Percentiles rank a stretch among this genome's conserved stretches.
These are phyloP conservation scores for Cryptotis parvus DNA, from an alignment of 2,113 vertebrate genomes.

Conservation along the genomic window DNA sequence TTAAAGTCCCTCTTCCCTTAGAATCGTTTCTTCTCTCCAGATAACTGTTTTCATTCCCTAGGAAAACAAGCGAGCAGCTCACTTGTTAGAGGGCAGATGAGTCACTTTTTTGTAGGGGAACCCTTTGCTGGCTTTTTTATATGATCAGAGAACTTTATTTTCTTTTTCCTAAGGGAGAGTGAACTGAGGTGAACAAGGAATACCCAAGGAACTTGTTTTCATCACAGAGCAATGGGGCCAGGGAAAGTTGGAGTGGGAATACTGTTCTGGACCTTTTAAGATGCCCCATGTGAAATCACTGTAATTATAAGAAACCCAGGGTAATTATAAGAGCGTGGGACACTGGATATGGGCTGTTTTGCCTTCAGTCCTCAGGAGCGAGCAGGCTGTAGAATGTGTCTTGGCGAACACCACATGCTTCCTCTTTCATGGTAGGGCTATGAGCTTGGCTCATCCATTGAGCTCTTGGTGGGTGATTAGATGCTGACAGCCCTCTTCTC, in stretches of 20 bases:
- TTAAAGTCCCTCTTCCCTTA: not conserved
- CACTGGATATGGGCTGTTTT: not conserved
- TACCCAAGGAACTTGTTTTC: not conserved
- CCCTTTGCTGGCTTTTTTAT: not conserved
- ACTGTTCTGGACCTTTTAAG: not conserved
- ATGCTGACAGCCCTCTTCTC: accelerated
- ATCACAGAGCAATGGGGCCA: not conserved
- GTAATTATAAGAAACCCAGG: too few species aligned
- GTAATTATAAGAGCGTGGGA: not conserved
- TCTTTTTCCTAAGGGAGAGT: not conserved
- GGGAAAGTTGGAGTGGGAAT: not conserved
- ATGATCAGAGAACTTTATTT: not conserved
- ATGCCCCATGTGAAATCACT: not conserved
- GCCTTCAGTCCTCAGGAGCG: not conserved
- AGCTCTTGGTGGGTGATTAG: not conserved
- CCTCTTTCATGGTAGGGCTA: too few species aligned
- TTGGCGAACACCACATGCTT: not conserved
- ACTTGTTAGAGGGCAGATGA: not conserved
- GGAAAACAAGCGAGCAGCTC: not conserved
- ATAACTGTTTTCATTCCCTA: not conserved
- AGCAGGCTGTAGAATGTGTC: not conserved
- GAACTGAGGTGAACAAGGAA: not conserved
- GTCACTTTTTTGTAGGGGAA: not conserved
- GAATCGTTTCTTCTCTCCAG: slow-evolving; percentile 31
- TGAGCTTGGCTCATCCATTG: not conserved